These are phyloP conservation scores for Pseudeuparius sepicola DNA, from an alignment of 2,888 invertebrate genomes.

Conservation along the genomic window DNA sequence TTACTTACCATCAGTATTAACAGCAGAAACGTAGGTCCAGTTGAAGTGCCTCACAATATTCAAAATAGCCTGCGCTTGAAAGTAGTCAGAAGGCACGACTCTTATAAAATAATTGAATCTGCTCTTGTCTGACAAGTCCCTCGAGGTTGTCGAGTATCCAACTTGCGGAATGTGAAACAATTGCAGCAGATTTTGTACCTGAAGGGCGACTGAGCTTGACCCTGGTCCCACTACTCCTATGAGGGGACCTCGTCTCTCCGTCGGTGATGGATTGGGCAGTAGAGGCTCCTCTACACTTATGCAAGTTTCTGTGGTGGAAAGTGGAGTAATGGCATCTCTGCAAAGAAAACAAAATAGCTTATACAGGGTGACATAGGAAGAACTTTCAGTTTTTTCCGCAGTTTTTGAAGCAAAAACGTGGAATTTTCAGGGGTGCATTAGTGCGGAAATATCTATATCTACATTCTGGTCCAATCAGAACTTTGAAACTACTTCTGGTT, in stretches of 20 bases:
- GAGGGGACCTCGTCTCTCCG: slow-evolving; percentile 38
- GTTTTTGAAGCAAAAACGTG: too few species aligned
- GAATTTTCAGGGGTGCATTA: too few species aligned
- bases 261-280: slow-evolving; percentile 3
- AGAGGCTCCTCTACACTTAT: slow-evolving; percentile 8
- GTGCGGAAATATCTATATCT: too few species aligned
- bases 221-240: slow-evolving; percentile 68
- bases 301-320: slow-evolving; percentile 25
- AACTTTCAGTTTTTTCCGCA: too few species aligned
- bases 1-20: slow-evolving; percentile 61
- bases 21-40: slow-evolving; percentile 71
- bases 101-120: slow-evolving; percentile 67
- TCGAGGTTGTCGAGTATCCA: slow-evolving; percentile 68
- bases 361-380: too few species aligned
- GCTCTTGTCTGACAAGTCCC: slow-evolving; percentile 64
- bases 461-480: too few species aligned
- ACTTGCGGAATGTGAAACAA: slow-evolving; percentile 57
- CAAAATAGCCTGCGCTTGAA: slow-evolving; percentile 65
- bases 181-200: slow-evolving; percentile 66
- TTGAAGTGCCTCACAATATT: slow-evolving; percentile 57
- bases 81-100: slow-evolving; percentile 68
- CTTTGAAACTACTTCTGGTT: too few species aligned
- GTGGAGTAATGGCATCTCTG: too few species aligned
- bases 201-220: slow-evolving; percentile 58
- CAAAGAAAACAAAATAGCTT: too few species aligned